Evolutionary conservation across 2,113 vertebrate species (phyloP).

Genomic region (Xiphophorus hellerii): DNA sequence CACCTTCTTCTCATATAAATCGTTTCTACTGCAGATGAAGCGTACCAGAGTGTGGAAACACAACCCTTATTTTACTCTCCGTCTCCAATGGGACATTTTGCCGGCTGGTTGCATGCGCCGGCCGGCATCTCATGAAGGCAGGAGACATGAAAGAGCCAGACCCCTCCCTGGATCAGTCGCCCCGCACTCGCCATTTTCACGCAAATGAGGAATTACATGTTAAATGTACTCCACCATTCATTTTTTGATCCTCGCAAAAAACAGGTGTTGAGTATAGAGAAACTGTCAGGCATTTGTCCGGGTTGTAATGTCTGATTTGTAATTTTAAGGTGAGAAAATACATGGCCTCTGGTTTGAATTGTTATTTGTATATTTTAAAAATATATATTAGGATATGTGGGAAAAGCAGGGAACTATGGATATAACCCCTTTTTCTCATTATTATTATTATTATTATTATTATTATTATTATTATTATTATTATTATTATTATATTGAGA

Average conservation of each 20-base stretch:
- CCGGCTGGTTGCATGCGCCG: slow-evolving; percentile 1
- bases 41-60: neutral
- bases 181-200: slow-evolving; percentile 19
- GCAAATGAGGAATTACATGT: neutral
- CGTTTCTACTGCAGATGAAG: neutral
- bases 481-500: neutral
- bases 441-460: neutral
- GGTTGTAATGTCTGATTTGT: neutral
- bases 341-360: neutral
- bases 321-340: neutral
- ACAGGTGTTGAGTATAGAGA: neutral
- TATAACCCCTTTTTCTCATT: neutral
- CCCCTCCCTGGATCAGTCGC: slow-evolving; percentile 65
- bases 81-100: neutral
- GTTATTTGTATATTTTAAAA: neutral
- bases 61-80: neutral
- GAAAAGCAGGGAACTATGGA: neutral
- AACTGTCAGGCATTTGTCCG: neutral
- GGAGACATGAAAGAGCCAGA: slow-evolving; percentile 41
- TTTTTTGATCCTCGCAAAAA: neutral
- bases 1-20: neutral
- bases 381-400: neutral
- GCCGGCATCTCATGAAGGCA: slow-evolving; percentile 46
- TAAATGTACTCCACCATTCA: neutral
- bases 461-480: too few species aligned